Conservation (phyloP, 2,888 invertebrate species). For the Andrena fulva region DNA sequence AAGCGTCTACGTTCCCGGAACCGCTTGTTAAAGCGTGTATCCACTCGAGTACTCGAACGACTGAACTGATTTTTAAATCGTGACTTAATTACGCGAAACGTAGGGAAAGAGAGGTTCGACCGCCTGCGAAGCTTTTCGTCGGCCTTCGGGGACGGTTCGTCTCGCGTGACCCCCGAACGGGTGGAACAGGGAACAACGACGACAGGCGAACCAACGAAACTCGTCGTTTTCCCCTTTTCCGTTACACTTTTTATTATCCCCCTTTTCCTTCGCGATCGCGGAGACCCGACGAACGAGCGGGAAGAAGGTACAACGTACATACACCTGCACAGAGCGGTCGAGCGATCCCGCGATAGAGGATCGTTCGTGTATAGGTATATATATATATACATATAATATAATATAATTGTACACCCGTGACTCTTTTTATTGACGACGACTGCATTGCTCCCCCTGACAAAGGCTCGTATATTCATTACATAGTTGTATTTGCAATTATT, state of each 20-base stretch:
- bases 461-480: slow-evolving; percentile 81
- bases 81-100: slow-evolving; percentile 50
- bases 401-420: slow-evolving; percentile 65
- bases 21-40: slow-evolving; percentile 49
- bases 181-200: not conserved
- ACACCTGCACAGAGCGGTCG: not conserved
- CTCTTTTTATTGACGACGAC: slow-evolving; percentile 79
- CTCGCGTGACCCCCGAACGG: not conserved
- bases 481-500: slow-evolving; percentile 82
- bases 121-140: not conserved
- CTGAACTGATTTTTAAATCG: slow-evolving; percentile 44
- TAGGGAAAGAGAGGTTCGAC: slow-evolving; percentile 5
- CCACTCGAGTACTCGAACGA: slow-evolving; percentile 48
- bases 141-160: not conserved
- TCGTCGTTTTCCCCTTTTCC: slow-evolving; percentile 24
- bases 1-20: slow-evolving; percentile 68
- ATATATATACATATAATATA: not conserved
- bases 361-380: slow-evolving; percentile 52
- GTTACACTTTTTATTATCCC: not conserved
- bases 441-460: slow-evolving; percentile 80
- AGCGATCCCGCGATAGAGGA: slow-evolving; percentile 18
- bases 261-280: slow-evolving; percentile 19
- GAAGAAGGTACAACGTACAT: slow-evolving; percentile 10
- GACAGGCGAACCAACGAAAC: slow-evolving; percentile 13
- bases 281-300: slow-evolving; percentile 25